Evolutionary conservation across 92 coral and sea anemone species (phyloP).

Genomic region (Nematostella vectensis): DNA sequence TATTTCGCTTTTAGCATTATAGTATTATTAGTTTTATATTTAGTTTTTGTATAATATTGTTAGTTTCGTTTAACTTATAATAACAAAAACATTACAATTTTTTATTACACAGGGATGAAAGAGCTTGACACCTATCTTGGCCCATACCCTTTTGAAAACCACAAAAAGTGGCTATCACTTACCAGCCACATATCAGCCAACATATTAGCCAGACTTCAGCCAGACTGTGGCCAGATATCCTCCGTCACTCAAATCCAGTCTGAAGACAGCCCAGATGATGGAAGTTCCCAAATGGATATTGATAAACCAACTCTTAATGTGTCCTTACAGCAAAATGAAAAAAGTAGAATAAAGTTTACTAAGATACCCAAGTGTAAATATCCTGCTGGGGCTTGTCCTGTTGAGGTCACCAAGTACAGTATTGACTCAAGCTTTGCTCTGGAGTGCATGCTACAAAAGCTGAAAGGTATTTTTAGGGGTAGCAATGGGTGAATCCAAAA

Average conservation of each 20-base stretch:
- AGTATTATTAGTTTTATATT: too few relatives aligned
- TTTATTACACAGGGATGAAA: slow-evolving; percentile 80
- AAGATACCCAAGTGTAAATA: slow-evolving; percentile 48
- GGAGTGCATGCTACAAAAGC: slow-evolving; percentile 34
- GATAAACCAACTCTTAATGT: slow-evolving; percentile 18
- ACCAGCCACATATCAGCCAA: slow-evolving; percentile 57
- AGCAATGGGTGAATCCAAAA: too few relatives aligned
- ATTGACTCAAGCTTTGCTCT: slow-evolving; percentile 77
- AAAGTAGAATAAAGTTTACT: slow-evolving; percentile 58
- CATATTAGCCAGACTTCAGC: slow-evolving; percentile 66
- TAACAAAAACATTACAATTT: too few relatives aligned
- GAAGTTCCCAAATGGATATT: slow-evolving; percentile 1
- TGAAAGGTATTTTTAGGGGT: slow-evolving; percentile 60
- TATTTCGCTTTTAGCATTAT: too few relatives aligned
- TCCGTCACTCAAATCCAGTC: slow-evolving; percentile 71
- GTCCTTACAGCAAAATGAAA: slow-evolving; percentile 30
- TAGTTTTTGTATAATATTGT: too few relatives aligned
- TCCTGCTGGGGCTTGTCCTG: slow-evolving; percentile 70
- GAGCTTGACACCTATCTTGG: slow-evolving; percentile 80
- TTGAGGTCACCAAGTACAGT: slow-evolving; percentile 64
- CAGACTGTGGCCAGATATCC: slow-evolving; percentile 63
- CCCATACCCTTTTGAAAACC: slow-evolving; percentile 73
- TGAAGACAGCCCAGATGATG: slow-evolving; percentile 23
- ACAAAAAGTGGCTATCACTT: slow-evolving; percentile 87
- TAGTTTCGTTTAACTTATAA: too few relatives aligned